phyloP scores from a whole-genome alignment of 1,140 invertebrate species.

The Psix sp. region DNA sequence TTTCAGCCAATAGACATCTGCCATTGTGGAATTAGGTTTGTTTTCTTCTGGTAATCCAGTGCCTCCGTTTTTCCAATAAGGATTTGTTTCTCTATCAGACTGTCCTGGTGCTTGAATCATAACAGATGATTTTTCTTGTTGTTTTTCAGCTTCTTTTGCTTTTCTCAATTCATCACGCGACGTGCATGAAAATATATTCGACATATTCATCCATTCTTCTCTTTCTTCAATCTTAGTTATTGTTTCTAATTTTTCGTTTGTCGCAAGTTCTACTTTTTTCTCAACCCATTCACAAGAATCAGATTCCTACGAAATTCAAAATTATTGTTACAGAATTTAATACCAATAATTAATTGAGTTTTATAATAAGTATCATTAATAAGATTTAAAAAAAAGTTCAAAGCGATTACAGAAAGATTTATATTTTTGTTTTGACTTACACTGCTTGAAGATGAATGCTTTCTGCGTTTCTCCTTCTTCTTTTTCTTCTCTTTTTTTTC shows the following conservation, averaged over 20 bases:
- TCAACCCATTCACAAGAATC: conserved; percentile 78
- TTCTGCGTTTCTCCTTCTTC: conserved; percentile 57
- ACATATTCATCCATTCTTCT: conserved; percentile 78
- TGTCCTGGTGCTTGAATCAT: conserved; percentile 82
- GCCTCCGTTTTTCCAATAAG: conserved; percentile 94
- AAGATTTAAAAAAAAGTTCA: conserved; percentile 12
- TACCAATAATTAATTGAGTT: conserved; percentile 3
- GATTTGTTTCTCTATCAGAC: conserved; percentile 89
- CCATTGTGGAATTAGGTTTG: conserved; percentile 59
- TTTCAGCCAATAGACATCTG: conserved; percentile 79
- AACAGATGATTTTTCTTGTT: conserved; percentile 76
- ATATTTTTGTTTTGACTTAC: conserved; percentile 37
- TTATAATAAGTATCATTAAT: conserved; percentile 3
- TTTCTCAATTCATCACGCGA: conserved; percentile 71
- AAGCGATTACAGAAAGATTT: neutral
- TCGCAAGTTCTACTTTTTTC: conserved; percentile 63
- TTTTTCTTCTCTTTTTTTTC: conserved; percentile 61
- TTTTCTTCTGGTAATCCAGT: conserved; percentile 81
- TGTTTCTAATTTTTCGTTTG: conserved; percentile 47
- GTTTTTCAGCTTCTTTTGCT: conserved; percentile 72
- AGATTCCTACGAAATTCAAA: conserved; percentile 32
- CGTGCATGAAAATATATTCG: conserved; percentile 69
- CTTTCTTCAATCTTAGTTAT: conserved; percentile 52
- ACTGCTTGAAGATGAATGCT: conserved; percentile 41
- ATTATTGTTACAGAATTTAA: conserved; percentile 12